phyloP scores from a whole-genome alignment of 2,888 invertebrate species.

The Orthosia gracilis region DNA sequence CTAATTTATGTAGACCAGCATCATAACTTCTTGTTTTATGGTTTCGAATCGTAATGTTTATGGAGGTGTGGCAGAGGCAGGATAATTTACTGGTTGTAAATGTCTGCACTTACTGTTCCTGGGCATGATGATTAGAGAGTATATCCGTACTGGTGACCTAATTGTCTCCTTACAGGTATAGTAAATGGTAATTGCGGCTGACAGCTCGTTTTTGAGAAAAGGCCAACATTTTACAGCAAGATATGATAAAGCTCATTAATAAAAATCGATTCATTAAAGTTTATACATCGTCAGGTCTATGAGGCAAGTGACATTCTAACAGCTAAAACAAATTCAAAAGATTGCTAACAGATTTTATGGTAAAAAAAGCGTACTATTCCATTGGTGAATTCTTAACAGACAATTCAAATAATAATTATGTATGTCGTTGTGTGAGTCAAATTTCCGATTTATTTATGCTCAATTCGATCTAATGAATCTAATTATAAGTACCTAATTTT shows the following conservation, averaged over 20 bases:
- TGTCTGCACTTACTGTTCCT: neutral
- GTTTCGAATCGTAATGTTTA: constrained; percentile 32
- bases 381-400: too few species aligned
- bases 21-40: constrained; percentile 44
- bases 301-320: too few species aligned
- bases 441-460: too few species aligned
- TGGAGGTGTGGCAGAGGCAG: neutral
- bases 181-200: neutral
- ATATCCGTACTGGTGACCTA: neutral
- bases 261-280: neutral
- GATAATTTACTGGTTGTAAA: constrained; percentile 22
- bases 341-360: too few species aligned
- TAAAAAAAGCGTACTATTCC: too few species aligned
- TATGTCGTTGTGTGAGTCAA: too few species aligned
- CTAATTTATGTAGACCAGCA: constrained; percentile 28
- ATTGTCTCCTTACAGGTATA: neutral
- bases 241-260: neutral
- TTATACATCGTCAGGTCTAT: too few species aligned
- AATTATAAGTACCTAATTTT: too few species aligned
- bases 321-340: too few species aligned
- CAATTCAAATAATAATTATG: too few species aligned
- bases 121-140: neutral
- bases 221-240: neutral
- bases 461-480: too few species aligned
- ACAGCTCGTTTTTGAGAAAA: neutral